Evolutionary conservation across 2,113 vertebrate genomes (phyloP).

Genomic region (Campylorhamphus procurvoides): DNA sequence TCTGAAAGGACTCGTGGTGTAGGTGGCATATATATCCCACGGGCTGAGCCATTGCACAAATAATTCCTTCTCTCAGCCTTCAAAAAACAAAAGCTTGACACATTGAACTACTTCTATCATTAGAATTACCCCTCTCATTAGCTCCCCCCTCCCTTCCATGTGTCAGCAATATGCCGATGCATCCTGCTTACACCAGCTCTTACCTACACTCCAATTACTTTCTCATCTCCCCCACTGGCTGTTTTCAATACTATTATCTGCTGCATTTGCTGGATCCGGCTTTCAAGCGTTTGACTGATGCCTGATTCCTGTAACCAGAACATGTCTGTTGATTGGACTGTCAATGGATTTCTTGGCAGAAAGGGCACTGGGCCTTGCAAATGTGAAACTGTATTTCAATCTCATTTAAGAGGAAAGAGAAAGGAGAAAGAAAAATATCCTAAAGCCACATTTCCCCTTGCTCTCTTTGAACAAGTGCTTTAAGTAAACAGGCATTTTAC

Average conservation of each 20-base stretch:
- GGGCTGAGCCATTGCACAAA: neutral
- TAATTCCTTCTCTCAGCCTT: slow-evolving; percentile 3
- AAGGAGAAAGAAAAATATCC: slow-evolving; percentile 51
- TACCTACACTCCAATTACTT: slow-evolving; percentile 60
- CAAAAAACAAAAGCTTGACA: slow-evolving; percentile 40
- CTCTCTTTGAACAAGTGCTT: slow-evolving; percentile 60
- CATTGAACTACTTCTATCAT: slow-evolving; percentile 42
- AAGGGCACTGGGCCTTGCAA: slow-evolving; percentile 71
- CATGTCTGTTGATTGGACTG: slow-evolving; percentile 71
- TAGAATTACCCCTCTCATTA: slow-evolving; percentile 64
- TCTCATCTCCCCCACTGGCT: slow-evolving; percentile 56
- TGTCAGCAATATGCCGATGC: slow-evolving; percentile 34
- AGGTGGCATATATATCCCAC: neutral
- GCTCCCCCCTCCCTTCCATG: slow-evolving; percentile 7
- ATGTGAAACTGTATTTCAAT: slow-evolving; percentile 73
- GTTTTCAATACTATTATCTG: slow-evolving; percentile 70
- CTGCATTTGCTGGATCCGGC: slow-evolving; percentile 61
- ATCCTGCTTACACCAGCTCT: slow-evolving; percentile 53
- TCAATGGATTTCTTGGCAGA: slow-evolving; percentile 74
- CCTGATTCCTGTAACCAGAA: slow-evolving; percentile 69
- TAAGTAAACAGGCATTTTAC: slow-evolving; percentile 69
- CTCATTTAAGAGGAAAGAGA: slow-evolving; percentile 65
- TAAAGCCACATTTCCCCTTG: slow-evolving; percentile 50
- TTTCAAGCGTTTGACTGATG: slow-evolving; percentile 65
- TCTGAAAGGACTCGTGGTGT: neutral